Evolutionary conservation across 1,140 invertebrate genomes (phyloP).

Genomic region (Cotesia chilonis): DNA sequence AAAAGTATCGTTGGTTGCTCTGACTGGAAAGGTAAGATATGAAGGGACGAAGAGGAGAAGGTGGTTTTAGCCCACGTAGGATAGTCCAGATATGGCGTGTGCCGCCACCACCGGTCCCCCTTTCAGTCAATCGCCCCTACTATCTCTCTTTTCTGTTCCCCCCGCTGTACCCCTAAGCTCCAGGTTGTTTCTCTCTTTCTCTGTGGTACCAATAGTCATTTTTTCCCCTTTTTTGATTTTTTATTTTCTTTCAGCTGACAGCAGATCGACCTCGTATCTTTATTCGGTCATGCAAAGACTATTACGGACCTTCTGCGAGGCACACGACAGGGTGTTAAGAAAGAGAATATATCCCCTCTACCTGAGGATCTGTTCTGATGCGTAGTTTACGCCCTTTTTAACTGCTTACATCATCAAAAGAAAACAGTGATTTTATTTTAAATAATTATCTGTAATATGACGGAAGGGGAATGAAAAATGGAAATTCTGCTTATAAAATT

Average conservation of each 20-base stretch:
- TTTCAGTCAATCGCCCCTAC: conserved; percentile 42
- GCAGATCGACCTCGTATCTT: conserved; percentile 43
- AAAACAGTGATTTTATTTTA: not conserved
- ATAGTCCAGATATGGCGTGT: conserved; percentile 47
- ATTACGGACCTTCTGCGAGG: conserved; percentile 28
- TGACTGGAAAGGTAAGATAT: conserved; percentile 13
- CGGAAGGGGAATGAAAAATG: conserved; percentile 9
- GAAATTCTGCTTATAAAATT: not conserved
- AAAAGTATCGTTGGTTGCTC: conserved; percentile 45
- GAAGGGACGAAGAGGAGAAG: conserved; percentile 37
- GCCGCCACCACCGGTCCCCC: conserved; percentile 38
- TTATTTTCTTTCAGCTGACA: conserved; percentile 25
- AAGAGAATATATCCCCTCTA: conserved; percentile 29
- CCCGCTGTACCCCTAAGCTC: not conserved
- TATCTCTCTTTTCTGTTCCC: conserved; percentile 21
- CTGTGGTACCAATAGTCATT: conserved; percentile 16
- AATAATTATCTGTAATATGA: conserved; percentile 4
- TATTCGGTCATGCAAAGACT: conserved; percentile 44
- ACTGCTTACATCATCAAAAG: conserved; percentile 8
- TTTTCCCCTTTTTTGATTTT: conserved; percentile 23
- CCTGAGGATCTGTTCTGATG: conserved; percentile 1
- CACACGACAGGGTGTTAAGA: conserved; percentile 35
- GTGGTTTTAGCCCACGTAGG: conserved; percentile 46
- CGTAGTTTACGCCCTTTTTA: conserved; percentile 24
- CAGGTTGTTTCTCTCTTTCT: conserved; percentile 17